Conservation (phyloP, 2,888 invertebrate species). For the Drosophila meridiana region DNA sequence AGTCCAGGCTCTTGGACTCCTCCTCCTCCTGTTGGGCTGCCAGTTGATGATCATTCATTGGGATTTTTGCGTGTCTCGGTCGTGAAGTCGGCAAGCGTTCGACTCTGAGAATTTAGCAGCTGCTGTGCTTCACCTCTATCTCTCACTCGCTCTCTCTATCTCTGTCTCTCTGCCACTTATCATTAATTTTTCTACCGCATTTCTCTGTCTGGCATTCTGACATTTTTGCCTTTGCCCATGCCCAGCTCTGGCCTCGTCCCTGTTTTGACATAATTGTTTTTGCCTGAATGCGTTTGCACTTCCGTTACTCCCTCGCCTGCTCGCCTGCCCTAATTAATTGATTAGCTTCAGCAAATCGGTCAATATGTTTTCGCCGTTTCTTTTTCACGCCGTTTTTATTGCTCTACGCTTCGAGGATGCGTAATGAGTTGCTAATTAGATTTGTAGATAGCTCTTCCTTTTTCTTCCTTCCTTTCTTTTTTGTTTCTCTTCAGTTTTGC, state of each 20-base stretch:
- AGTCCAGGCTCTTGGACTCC: constrained; percentile 9
- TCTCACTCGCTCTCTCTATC: neutral
- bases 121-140: constrained; percentile 38
- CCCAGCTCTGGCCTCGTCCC: constrained; percentile 41
- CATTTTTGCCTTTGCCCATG: constrained; percentile 68
- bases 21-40: constrained; percentile 19
- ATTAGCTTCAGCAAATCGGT: constrained; percentile 84
- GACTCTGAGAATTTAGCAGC: constrained; percentile 61
- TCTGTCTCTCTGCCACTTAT: constrained; percentile 63
- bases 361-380: constrained; percentile 76
- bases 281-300: constrained; percentile 45
- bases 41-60: constrained; percentile 71
- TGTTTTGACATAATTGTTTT: constrained; percentile 75
- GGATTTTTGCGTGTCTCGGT: constrained; percentile 72
- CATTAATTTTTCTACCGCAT: constrained; percentile 76
- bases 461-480: constrained; percentile 17
- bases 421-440: constrained; percentile 84
- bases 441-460: constrained; percentile 66
- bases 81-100: constrained; percentile 58
- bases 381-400: constrained; percentile 53
- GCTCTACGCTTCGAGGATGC: constrained; percentile 39
- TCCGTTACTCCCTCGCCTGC: constrained; percentile 22
- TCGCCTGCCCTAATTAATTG: constrained; percentile 82
- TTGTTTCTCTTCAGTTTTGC: constrained; percentile 5
- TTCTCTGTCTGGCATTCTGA: constrained; percentile 79